Evolutionary conservation across 2,888 invertebrate species (phyloP), one percentile per base, ranked within the genome.

Genomic region (Syrphus vitripennis): DNA sequence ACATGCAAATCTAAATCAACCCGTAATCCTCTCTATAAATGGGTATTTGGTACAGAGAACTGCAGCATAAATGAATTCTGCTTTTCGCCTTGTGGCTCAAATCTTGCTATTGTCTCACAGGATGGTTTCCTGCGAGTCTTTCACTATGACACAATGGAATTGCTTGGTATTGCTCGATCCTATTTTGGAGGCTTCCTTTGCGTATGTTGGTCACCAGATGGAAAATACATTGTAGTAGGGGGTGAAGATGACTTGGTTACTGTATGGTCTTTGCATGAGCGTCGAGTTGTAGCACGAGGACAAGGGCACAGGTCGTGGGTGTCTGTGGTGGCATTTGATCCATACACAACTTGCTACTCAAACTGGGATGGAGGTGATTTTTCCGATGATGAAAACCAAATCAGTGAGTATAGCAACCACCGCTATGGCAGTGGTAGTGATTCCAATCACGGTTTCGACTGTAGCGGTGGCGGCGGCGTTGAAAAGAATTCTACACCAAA

Each of bases 301-400:
- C 98, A 98, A 91, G 99, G 99, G 0, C 99, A 99, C 93, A 95
- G 97, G 89, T 98, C 98, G 75, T 99, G 99, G 99, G 98, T 99
- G 19, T 97, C 98, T 69, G 97, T 98, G 21, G 99, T 99, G 21
- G 97, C 98, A 5, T 98, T 99, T 91, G 98, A 98, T 93, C 96
- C 97, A 0, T 97, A 95, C 91, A 96, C 96, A 0, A 96, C 96
- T 10, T 95, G 95, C 72, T 95, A 96, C 89, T 94, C 95, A 83
- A 95, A 95, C 88, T 94, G 94, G 90, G 94, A 94, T 78, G 92
- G 92, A 45, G 92, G 92, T 7, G 94, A 94, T 88, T 94, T 94
- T 88, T 94, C 94, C 12, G 95, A 95, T 77, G 94, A 94, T 71
- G 94, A 94, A 79, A 93, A 93, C 89, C 92, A 92, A 87, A 89